Percentiles rank a stretch among this genome's conserved stretches.
These are phyloP conservation scores for Chloroclysta siterata DNA, from an alignment of 2,888 invertebrate species.

Conservation along the genomic window DNA sequence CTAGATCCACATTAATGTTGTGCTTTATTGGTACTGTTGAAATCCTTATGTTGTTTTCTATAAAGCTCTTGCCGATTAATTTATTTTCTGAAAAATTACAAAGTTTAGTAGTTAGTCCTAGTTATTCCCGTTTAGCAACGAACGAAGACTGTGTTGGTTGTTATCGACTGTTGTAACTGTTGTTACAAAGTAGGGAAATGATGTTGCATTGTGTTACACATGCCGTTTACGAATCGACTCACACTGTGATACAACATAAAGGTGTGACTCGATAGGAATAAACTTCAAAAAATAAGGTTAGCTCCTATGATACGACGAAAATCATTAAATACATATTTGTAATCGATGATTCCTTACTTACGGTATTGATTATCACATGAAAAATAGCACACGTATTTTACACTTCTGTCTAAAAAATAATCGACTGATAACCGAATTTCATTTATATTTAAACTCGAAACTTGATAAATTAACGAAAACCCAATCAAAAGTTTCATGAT, in stretches of 20 bases:
- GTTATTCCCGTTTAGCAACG: no score
- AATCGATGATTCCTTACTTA: conserved; percentile 47
- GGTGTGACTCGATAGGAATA: no score
- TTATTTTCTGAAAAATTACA: conserved; percentile 34
- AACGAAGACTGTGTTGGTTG: no score
- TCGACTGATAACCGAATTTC: conserved; percentile 47
- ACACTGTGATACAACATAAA: no score
- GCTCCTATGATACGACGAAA: no score
- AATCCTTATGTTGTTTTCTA: conserved; percentile 46
- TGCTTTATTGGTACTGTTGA: conserved; percentile 47
- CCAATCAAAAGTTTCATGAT: conserved; percentile 26
- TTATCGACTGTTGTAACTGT: no score
- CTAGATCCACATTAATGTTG: conserved; percentile 30
- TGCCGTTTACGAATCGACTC: no score
- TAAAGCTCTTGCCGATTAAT: conserved; percentile 20
- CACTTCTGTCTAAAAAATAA: conserved; percentile 54
- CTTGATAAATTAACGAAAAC: conserved; percentile 10
- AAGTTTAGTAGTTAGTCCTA: background rate
- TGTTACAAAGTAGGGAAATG: no score
- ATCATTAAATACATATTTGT: no score
- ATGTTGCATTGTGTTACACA: no score
- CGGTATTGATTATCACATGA: conserved; percentile 53
- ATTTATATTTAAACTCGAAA: conserved; percentile 27
- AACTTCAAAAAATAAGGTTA: no score
- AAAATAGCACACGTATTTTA: conserved; percentile 55